These are phyloP conservation scores for Zonotrichia albicollis DNA, from an alignment of 2,797 vertebrate genomes.

Conservation along the genomic window DNA sequence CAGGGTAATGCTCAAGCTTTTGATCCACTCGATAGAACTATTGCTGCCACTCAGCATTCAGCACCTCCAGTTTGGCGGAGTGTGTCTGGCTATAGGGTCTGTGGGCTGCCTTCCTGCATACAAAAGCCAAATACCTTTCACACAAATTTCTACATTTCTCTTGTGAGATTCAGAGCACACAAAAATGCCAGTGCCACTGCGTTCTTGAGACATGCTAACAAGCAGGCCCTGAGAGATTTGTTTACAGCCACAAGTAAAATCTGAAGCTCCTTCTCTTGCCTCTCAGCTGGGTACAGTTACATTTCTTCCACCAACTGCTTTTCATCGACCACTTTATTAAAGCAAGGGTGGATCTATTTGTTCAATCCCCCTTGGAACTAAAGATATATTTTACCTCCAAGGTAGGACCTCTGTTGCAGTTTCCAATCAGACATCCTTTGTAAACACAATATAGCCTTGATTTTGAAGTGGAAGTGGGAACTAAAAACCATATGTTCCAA, in stretches of 20 bases:
- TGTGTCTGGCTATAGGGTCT: neutral
- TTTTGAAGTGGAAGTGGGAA: slow-evolving; percentile 13
- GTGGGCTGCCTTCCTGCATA: neutral
- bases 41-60: neutral
- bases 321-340: neutral
- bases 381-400: neutral
- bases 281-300: neutral
- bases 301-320: neutral
- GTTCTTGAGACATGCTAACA: neutral
- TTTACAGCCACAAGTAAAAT: neutral
- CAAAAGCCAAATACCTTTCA: neutral
- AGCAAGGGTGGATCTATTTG: neutral
- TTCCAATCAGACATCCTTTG: neutral
- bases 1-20: neutral
- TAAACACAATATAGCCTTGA: neutral
- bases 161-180: neutral
- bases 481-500: neutral
- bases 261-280: neutral
- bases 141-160: neutral
- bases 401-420: neutral
- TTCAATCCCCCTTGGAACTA: neutral
- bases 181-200: neutral
- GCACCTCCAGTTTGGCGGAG: neutral
- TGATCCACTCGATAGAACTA: neutral
- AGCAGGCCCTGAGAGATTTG: neutral